A percentile compares a stretch with the other conserved stretches of the same genome.
phyloP scores from a whole-genome alignment of 1,140 invertebrate genomes.

The Zaprionus tsacasi region DNA sequence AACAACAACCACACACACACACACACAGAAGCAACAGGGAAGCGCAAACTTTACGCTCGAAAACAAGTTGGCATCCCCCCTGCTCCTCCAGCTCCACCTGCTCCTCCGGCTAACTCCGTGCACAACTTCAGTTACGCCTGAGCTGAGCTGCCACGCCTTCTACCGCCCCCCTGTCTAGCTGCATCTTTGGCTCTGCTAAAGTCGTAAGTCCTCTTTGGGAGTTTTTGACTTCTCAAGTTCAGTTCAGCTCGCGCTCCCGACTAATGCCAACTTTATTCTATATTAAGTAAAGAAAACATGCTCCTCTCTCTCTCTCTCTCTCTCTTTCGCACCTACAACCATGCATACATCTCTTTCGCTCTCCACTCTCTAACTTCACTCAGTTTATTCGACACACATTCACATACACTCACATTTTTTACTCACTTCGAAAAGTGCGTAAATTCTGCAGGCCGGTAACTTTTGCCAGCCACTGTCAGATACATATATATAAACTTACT shows the following conservation, averaged over 20 bases:
- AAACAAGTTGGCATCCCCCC: slow-evolving; percentile 38
- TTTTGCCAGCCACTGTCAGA: slow-evolving; percentile 30
- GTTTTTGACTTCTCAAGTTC: slow-evolving; percentile 81
- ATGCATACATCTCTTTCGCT: slow-evolving; percentile 32
- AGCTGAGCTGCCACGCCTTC: not conserved
- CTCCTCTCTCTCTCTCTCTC: slow-evolving; percentile 26
- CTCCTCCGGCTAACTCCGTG: not conserved
- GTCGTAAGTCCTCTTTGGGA: slow-evolving; percentile 75
- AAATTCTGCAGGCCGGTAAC: slow-evolving; percentile 52
- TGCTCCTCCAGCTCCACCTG: too few species aligned
- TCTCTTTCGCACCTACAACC: not conserved
- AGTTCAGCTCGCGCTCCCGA: slow-evolving; percentile 42
- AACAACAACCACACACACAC: slow-evolving; percentile 19
- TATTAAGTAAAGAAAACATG: slow-evolving; percentile 69
- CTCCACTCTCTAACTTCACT: slow-evolving; percentile 34
- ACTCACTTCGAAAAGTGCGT: slow-evolving; percentile 47
- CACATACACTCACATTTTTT: slow-evolving; percentile 53
- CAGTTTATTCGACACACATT: slow-evolving; percentile 64
- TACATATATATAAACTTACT: slow-evolving; percentile 56
- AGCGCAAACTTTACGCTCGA: slow-evolving; percentile 38
- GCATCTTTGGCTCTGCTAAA: slow-evolving; percentile 32
- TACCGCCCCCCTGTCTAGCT: not conserved
- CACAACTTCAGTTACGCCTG: not conserved
- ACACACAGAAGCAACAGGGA: slow-evolving; percentile 29
- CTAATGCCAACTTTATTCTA: slow-evolving; percentile 77